Conservation (phyloP, 2,113 vertebrate species). For the Acanthisitta chloris region DNA sequence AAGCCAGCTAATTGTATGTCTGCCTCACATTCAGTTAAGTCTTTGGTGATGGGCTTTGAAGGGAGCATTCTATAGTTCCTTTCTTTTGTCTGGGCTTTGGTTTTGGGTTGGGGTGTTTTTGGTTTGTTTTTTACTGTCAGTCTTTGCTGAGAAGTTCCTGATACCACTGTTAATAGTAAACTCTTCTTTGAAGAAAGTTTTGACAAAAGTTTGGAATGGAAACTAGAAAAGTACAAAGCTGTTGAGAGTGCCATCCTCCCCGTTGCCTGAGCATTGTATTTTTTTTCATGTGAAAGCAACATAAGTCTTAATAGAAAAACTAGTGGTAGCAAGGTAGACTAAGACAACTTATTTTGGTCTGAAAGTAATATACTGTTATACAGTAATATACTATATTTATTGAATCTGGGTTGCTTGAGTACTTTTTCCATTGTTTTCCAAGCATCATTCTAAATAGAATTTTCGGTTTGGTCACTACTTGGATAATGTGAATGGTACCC, state of each 20-base stretch:
- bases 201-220: background rate
- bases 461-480: constrained; percentile 25
- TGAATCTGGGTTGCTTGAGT: background rate
- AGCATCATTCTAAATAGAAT: constrained; percentile 67
- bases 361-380: background rate
- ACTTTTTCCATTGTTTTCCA: constrained; percentile 4
- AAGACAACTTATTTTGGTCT: background rate
- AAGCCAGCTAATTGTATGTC: background rate
- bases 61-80: background rate
- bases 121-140: background rate
- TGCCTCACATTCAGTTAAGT: background rate
- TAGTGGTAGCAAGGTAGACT: background rate
- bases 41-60: background rate
- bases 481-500: constrained; percentile 70
- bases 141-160: background rate
- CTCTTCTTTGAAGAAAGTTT: background rate
- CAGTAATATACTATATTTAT: background rate
- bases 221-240: background rate
- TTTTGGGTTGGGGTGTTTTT: background rate
- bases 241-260: background rate
- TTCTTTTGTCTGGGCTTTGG: background rate
- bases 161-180: background rate
- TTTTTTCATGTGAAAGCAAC: background rate
- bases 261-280: background rate
- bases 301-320: background rate